Conservation (phyloP, 2,797 vertebrate species). For the Spea hammondii region DNA sequence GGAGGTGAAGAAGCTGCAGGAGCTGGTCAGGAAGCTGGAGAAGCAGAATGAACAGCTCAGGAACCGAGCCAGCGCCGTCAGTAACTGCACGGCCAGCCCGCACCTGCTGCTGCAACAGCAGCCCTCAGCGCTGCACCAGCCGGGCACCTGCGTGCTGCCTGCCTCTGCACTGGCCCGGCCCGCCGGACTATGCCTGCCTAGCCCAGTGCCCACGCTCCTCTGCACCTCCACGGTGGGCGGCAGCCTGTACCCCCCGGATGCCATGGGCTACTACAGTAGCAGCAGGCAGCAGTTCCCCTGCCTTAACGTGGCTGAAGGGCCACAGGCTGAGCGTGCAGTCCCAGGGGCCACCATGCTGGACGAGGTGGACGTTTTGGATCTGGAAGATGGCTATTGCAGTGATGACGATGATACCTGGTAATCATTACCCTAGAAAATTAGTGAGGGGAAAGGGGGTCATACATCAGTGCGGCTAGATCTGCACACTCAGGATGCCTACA, state of each 20-base stretch:
- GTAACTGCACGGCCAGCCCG: constrained; percentile 62
- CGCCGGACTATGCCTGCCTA: constrained; percentile 63
- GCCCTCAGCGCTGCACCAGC: constrained; percentile 48
- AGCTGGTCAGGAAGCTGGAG: constrained; percentile 90
- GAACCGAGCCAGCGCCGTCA: constrained; percentile 78
- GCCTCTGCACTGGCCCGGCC: constrained; percentile 61
- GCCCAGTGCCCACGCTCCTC: constrained; percentile 69
- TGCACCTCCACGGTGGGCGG: constrained; percentile 55
- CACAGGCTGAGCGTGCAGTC: constrained; percentile 33
- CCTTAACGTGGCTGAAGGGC: constrained; percentile 28
- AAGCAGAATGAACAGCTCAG: constrained; percentile 92
- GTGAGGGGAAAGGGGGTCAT: neutral
- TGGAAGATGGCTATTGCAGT: constrained; percentile 68
- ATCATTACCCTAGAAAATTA: constrained; percentile 10
- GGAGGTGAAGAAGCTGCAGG: constrained; percentile 95
- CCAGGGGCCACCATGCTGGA: constrained; percentile 74
- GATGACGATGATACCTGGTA: constrained; percentile 87
- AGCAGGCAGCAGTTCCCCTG: constrained; percentile 29
- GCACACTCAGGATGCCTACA: neutral
- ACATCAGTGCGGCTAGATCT: no score
- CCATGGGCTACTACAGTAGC: constrained; percentile 76
- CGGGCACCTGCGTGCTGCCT: constrained; percentile 70
- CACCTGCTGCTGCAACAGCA: constrained; percentile 63
- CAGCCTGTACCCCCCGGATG: constrained; percentile 63
- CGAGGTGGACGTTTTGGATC: constrained; percentile 84